These are phyloP conservation scores for Neostethus bicornis DNA, from an alignment of 2,797 vertebrate genomes.

Conservation along the genomic window DNA sequence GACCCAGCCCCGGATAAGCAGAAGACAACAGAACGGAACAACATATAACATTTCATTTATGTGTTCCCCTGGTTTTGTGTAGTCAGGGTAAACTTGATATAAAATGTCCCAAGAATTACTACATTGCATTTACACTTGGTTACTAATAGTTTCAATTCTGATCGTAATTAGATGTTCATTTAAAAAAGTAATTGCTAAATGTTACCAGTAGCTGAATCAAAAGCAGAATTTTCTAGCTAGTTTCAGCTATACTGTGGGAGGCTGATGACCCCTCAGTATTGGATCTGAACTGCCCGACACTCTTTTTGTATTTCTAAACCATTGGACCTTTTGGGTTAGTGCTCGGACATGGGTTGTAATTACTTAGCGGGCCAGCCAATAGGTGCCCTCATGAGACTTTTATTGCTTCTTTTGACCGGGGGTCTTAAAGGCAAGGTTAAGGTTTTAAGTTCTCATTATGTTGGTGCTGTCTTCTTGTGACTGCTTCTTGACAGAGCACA, in stretches of 20 bases:
- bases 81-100: too few relatives aligned
- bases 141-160: too few relatives aligned
- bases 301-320: conserved; percentile 73
- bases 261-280: conserved; percentile 51
- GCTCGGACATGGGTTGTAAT: conserved; percentile 72
- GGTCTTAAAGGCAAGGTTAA: conserved; percentile 78
- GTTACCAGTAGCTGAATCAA: not conserved
- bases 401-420: conserved; percentile 74
- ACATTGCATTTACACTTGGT: too few relatives aligned
- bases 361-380: conserved; percentile 61
- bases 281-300: conserved; percentile 48
- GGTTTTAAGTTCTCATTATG: conserved; percentile 82
- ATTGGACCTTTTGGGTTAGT: conserved; percentile 62
- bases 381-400: conserved; percentile 71
- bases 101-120: too few relatives aligned
- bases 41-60: too few relatives aligned
- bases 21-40: too few relatives aligned
- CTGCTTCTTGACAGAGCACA: conserved; percentile 79
- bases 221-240: conserved; percentile 26
- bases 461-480: conserved; percentile 71
- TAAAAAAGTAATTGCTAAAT: not conserved
- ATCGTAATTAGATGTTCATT: not conserved
- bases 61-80: too few relatives aligned
- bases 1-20: too few relatives aligned
- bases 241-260: conserved; percentile 29